Percentiles rank a stretch among this genome's conserved stretches.
phyloP scores from a whole-genome alignment of 2,888 invertebrate genomes.

The Xylota sylvarum region DNA sequence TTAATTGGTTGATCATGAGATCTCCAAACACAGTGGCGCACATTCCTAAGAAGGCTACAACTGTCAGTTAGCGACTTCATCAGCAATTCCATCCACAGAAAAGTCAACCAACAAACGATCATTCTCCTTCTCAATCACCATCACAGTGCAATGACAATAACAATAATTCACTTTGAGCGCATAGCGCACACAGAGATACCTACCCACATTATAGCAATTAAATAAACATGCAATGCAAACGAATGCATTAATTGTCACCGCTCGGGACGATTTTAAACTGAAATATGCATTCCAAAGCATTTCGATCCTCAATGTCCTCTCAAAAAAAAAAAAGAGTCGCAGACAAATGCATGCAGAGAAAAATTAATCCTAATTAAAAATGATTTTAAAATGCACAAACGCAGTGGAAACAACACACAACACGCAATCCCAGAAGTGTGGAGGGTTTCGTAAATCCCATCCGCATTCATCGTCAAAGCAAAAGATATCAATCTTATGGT shows the following conservation, averaged over 20 bases:
- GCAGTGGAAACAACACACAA: slow-evolving; percentile 7
- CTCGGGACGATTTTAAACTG: slow-evolving; percentile 22
- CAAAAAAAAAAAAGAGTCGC: background rate
- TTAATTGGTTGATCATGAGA: slow-evolving; percentile 27
- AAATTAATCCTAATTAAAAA: slow-evolving; percentile 38
- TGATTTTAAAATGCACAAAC: slow-evolving; percentile 39
- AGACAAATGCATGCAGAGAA: slow-evolving; percentile 22
- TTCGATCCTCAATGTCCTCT: background rate
- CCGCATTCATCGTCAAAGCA: slow-evolving; percentile 51
- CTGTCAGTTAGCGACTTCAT: slow-evolving; percentile 22
- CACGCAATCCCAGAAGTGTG: background rate
- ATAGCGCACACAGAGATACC: slow-evolving; percentile 15
- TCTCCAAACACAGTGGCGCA: slow-evolving; percentile 6
- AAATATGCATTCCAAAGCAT: slow-evolving; percentile 54
- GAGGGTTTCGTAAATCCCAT: slow-evolving; percentile 29
- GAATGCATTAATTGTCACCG: slow-evolving; percentile 55
- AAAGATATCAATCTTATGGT: slow-evolving; percentile 21
- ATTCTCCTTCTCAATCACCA: slow-evolving; percentile 43
- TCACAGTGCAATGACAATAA: slow-evolving; percentile 30
- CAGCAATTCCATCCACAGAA: slow-evolving; percentile 26
- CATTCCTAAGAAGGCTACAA: slow-evolving; percentile 41
- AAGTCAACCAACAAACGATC: slow-evolving; percentile 20
- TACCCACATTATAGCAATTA: background rate
- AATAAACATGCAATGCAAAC: slow-evolving; percentile 33
- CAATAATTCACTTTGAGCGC: slow-evolving; percentile 36